Conservation (phyloP, 1,140 invertebrate species). For the Aphis craccivora region DNA sequence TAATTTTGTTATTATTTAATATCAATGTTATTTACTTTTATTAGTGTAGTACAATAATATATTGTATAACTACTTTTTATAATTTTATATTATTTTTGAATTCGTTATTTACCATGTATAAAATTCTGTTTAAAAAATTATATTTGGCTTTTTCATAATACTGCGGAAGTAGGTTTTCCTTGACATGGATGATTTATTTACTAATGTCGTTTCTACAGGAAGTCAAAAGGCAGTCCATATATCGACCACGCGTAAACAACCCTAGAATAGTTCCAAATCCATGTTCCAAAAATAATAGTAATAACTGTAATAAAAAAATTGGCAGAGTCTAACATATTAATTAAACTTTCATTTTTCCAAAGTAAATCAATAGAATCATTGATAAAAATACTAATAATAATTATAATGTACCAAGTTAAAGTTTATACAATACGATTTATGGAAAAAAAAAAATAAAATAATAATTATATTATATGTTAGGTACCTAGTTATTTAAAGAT, state of each 20-base stretch:
- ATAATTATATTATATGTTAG: no score
- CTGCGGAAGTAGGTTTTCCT: constrained; percentile 39
- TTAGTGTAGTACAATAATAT: neutral
- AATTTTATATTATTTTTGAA: neutral
- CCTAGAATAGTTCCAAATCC: neutral
- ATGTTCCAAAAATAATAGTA: neutral
- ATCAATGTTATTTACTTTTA: neutral
- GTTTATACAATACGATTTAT: no score
- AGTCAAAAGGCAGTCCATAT: constrained; percentile 27
- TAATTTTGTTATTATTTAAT: constrained; percentile 15
- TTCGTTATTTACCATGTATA: neutral
- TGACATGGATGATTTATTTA: constrained; percentile 39
- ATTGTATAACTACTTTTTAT: neutral
- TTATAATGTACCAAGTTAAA: no score
- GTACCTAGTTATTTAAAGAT: no score
- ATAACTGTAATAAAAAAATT: neutral
- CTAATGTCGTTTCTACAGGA: constrained; percentile 27
- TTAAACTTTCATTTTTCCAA: neutral
- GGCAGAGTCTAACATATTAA: neutral
- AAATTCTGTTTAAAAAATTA: constrained; percentile 1
- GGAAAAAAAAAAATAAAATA: no score
- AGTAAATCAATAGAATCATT: neutral
- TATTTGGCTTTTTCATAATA: constrained; percentile 11
- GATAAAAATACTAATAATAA: neutral
- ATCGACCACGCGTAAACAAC: neutral